Evolutionary conservation across 2,113 vertebrate genomes (phyloP), one percentile per base, ranked within the genome.

Genomic region (Ageneiosus marmoratus): DNA sequence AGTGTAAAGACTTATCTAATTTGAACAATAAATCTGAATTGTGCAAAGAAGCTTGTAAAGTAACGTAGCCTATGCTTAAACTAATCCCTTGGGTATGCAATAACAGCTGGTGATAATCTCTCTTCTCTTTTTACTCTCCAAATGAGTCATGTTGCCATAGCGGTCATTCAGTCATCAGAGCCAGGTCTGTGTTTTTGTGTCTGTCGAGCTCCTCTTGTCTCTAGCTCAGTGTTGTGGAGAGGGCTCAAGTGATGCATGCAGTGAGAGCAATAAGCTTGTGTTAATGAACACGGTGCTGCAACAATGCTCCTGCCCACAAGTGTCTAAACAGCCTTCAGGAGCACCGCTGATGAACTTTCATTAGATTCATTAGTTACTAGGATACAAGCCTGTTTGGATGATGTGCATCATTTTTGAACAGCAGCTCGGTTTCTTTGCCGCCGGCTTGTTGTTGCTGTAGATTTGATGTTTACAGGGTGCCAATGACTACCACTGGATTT

Each of bases 361-460:
- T 27, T 79, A 22, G 46, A 6, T 72, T 73, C 55, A 63, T 82
- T 82, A 85, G 84, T 65, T 79, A 74, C 80, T 65, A 82, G 80
- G 80, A 82, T 73, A 85, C 74, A n/a, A n/a, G 70, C 13, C 50
- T 85, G 29, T 55, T 80, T 70, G 24, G 20, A 34, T 11, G 1
- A 10, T 41, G 32, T n/a, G 10, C 4, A 58, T 73, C 24, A 13
- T 3, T 34, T 58, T 46, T 44, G 12, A 29, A 13, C 13, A 67
- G 10, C 63, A n/a, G n/a, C n/a, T 41, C 5, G 50, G 41, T 16
- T 46, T 24, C 53, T 77, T 37, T n/a, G 20, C 51, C 55, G n/a
- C 11, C 12, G 63, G 1, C 22, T 6, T 56, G 50, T 70, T 7
- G 4, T 34, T 75, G 50, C 22, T 75, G 50, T 53, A 53, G 48